Percentiles rank a stretch among this genome's conserved stretches.
Evolutionary conservation across 2,888 invertebrate species (phyloP).

Genomic region (Perdita meconis): DNA sequence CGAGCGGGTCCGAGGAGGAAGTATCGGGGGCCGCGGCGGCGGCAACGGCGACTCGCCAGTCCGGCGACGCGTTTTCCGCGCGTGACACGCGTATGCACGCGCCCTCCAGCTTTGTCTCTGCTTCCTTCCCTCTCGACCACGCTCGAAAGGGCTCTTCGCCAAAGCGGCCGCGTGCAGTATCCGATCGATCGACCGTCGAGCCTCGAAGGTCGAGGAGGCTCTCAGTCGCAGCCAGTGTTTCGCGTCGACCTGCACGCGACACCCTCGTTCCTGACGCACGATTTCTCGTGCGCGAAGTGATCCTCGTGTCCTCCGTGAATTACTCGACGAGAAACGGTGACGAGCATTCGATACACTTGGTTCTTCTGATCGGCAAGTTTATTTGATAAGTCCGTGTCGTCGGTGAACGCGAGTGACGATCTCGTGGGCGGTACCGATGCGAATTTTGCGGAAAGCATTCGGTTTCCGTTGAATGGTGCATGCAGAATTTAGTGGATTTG

Average conservation of each 20-base stretch:
- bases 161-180: conserved; percentile 2
- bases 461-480: not conserved
- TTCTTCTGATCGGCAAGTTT: conserved; percentile 14
- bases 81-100: conserved; percentile 51
- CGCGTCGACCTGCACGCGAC: conserved; percentile 9
- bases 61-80: conserved; percentile 66
- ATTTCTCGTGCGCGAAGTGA: not conserved
- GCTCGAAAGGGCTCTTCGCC: conserved; percentile 42
- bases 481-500: not conserved
- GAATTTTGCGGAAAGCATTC: not conserved
- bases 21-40: no score
- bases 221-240: conserved; percentile 31
- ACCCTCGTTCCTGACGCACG: not conserved
- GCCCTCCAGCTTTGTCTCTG: conserved; percentile 16
- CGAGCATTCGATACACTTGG: not conserved
- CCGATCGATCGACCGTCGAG: conserved; percentile 38
- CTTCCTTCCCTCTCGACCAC: conserved; percentile 13
- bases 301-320: not conserved
- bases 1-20: conserved; percentile 49
- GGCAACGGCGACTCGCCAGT: conserved; percentile 56
- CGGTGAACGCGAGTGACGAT: not conserved
- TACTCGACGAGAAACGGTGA: not conserved
- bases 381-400: no score
- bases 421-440: not conserved
- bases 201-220: conserved; percentile 46